These are phyloP conservation scores for Botia kubotai DNA, from an alignment of 2,797 vertebrate species.

Conservation along the genomic window DNA sequence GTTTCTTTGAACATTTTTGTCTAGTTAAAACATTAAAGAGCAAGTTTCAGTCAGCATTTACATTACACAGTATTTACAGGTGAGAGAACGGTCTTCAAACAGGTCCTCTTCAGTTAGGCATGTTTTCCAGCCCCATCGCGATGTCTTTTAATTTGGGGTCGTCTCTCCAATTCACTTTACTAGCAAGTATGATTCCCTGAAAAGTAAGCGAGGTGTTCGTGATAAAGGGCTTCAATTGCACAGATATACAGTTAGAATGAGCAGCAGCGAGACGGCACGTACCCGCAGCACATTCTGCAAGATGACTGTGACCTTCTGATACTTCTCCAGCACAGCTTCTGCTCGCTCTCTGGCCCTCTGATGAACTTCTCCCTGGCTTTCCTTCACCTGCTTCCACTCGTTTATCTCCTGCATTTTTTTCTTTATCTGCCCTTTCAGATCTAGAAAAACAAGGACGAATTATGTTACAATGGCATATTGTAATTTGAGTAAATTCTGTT, in stretches of 20 bases:
- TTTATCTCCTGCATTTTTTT: slow-evolving; percentile 79
- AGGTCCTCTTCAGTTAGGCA: slow-evolving; percentile 62
- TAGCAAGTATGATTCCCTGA: slow-evolving; percentile 79
- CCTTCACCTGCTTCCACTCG: slow-evolving; percentile 69
- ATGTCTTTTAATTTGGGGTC: slow-evolving; percentile 78
- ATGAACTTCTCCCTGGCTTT: slow-evolving; percentile 72
- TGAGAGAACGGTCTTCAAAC: background rate
- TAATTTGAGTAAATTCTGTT: background rate
- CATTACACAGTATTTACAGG: slow-evolving; percentile 6
- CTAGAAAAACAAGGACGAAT: slow-evolving; percentile 56
- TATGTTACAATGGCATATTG: background rate
- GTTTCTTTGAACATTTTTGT: background rate
- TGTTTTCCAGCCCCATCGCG: slow-evolving; percentile 75
- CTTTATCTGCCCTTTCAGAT: slow-evolving; percentile 75
- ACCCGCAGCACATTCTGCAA: slow-evolving; percentile 80
- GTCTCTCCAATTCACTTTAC: slow-evolving; percentile 79
- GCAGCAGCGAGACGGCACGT: slow-evolving; percentile 33
- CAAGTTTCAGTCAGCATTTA: background rate
- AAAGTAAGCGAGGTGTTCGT: slow-evolving; percentile 16
- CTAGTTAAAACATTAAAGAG: background rate
- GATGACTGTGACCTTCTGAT: slow-evolving; percentile 75
- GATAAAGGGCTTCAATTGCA: background rate
- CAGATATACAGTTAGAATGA: background rate
- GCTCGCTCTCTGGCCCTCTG: slow-evolving; percentile 72
- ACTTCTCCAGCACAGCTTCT: slow-evolving; percentile 74